Percentiles rank a stretch among this genome's conserved stretches.
Conservation (phyloP, 1,140 invertebrate genomes). For the Macrocentrus cingulum region DNA sequence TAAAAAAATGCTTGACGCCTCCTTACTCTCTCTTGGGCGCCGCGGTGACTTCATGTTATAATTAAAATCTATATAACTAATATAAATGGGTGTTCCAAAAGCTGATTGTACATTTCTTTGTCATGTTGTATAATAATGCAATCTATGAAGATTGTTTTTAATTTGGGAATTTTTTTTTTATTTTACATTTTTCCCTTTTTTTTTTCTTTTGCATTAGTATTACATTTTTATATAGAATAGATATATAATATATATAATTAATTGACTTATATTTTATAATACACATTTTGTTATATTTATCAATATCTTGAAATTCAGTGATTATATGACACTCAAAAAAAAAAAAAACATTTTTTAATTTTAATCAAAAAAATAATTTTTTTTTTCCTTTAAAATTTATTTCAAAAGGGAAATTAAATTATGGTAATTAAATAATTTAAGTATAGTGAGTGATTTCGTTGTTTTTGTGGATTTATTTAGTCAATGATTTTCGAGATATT, state of each 20-base stretch:
- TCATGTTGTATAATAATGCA: too few relatives aligned
- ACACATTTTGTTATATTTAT: slow-evolving; percentile 18
- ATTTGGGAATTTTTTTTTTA: slow-evolving; percentile 1
- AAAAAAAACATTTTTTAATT: neutral
- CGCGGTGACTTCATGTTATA: neutral
- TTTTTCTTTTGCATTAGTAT: too few relatives aligned
- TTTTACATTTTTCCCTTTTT: slow-evolving; percentile 8
- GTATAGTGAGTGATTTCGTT: neutral
- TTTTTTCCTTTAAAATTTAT: too few relatives aligned
- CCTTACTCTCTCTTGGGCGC: neutral
- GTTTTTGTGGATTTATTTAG: neutral
- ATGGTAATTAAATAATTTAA: neutral
- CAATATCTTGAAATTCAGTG: slow-evolving; percentile 11
- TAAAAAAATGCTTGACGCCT: neutral
- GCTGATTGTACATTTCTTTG: slow-evolving; percentile 37
- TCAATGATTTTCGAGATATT: neutral
- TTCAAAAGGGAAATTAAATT: too few relatives aligned
- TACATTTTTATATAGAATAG: too few relatives aligned
- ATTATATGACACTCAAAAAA: too few relatives aligned
- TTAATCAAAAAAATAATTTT: too few relatives aligned
- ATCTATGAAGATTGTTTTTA: too few relatives aligned
- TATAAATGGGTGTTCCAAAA: neutral
- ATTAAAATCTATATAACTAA: neutral
- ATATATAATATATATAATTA: slow-evolving; percentile 29
- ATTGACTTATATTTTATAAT: slow-evolving; percentile 34